These are phyloP conservation scores for Pterophyllum scalare DNA, from an alignment of 2,113 vertebrate species.

Conservation along the genomic window DNA sequence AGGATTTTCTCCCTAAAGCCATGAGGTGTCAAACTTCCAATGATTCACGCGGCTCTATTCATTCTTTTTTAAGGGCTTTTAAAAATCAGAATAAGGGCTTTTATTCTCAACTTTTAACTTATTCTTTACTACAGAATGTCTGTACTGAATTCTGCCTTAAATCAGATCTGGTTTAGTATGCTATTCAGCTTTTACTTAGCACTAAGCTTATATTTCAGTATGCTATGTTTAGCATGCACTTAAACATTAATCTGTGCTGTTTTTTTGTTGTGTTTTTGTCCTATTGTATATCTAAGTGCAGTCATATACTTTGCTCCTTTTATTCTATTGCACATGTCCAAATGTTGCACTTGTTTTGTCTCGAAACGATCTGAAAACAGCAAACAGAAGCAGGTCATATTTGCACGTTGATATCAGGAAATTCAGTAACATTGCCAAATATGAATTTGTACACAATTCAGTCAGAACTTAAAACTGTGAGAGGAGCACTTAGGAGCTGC, in stretches of 20 bases:
- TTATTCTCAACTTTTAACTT: conserved; percentile 48
- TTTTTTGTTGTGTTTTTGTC: conserved; percentile 36
- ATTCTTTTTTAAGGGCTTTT: conserved; percentile 41
- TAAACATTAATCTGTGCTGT: conserved; percentile 63
- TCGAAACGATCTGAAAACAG: conserved; percentile 40
- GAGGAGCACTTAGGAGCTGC: neutral
- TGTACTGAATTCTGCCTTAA: conserved; percentile 68
- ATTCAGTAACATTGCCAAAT: conserved; percentile 22
- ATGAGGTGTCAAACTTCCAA: conserved; percentile 25
- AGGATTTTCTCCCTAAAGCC: conserved; percentile 24
- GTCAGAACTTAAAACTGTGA: conserved; percentile 1
- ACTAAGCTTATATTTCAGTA: conserved; percentile 68
- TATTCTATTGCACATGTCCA: conserved; percentile 77
- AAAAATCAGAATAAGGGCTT: conserved; percentile 21
- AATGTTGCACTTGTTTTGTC: conserved; percentile 75
- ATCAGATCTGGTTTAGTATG: conserved; percentile 41
- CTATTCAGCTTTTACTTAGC: conserved; percentile 59
- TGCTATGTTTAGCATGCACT: conserved; percentile 73
- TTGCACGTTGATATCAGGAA: conserved; percentile 64
- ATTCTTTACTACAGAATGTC: conserved; percentile 48
- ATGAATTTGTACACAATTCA: conserved; percentile 35
- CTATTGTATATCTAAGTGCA: conserved; percentile 38
- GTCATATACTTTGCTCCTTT: conserved; percentile 52
- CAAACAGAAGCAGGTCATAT: conserved; percentile 52
- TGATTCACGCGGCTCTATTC: conserved; percentile 15